These are phyloP conservation scores for Porites rus DNA, from an alignment of 92 coral and sea anemone genomes.

Conservation along the genomic window DNA sequence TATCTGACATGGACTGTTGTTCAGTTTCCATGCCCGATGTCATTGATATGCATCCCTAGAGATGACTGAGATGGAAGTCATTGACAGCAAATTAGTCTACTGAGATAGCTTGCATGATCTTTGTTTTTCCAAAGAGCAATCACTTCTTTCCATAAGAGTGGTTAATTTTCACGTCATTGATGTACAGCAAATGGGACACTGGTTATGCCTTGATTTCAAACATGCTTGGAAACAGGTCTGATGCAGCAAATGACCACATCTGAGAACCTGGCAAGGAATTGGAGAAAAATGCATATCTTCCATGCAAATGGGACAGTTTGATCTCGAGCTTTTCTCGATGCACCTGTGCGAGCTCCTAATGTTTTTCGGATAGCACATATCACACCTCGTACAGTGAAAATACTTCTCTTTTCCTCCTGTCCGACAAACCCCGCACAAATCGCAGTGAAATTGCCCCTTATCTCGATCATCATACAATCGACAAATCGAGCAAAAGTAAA, in stretches of 20 bases:
- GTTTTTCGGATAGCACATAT: slow-evolving; percentile 79
- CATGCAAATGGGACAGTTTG: slow-evolving; percentile 94
- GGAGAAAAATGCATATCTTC: slow-evolving; percentile 88
- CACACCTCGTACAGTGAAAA: slow-evolving; percentile 87
- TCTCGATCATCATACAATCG: slow-evolving; percentile 93
- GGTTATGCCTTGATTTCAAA: slow-evolving; percentile 44
- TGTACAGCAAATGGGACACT: slow-evolving; percentile 77
- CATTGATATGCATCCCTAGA: no score
- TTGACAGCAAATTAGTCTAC: no score
- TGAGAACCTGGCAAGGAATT: slow-evolving; percentile 86
- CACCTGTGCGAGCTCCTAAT: slow-evolving; percentile 77
- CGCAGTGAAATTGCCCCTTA: slow-evolving; percentile 97
- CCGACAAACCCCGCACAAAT: slow-evolving; percentile 90
- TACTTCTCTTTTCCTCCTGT: slow-evolving; percentile 92
- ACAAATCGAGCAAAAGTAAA: slow-evolving; percentile 88
- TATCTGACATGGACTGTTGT: no score
- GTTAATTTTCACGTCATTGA: slow-evolving; percentile 48
- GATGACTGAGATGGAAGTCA: no score
- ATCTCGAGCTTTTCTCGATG: slow-evolving; percentile 85
- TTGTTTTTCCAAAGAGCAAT: no score
- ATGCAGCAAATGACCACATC: slow-evolving; percentile 95
- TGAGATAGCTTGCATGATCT: no score
- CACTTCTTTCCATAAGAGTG: no score
- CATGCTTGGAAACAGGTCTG: slow-evolving; percentile 84
- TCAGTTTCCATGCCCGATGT: no score